Evolutionary conservation across 1,140 invertebrate genomes (phyloP), one percentile per base, ranked within the genome.

Genomic region (Solen grandis): DNA sequence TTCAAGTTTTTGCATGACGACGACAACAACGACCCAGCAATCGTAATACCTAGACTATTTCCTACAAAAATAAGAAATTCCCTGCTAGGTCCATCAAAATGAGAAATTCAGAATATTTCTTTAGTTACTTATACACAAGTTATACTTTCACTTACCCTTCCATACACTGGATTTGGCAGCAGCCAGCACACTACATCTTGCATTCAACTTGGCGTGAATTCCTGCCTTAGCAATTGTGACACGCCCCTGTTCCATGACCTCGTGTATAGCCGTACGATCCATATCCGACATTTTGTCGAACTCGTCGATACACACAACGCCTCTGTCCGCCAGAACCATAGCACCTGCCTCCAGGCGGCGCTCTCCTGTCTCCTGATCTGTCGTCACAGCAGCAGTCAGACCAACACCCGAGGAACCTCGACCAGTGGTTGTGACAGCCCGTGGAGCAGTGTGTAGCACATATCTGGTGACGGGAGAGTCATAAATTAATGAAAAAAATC

Each of bases 231-330:
- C 96, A 84, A 99, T 99, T 5, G 98, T 99, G 1, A 99, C 98
- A 87, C 97, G 94, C 5, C 94, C 94, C 85, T 94, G 93, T 88
- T 94, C 93, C 93, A 94, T 94, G 2, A 99, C 98, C 94, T 99
- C 99, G 91, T 99, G 99, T 82, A 99, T 99, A 29, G 99, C 98
- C 19, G 99, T 99, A 87, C 99, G 94, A 93, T 99, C 99, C 72
- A 99, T 97, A 90, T 99, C 99, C n/a, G 97, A 98, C 99, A 99
- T 99, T 94, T 99, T 99, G 93, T 99, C 99, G 92, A 99, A 99
- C 93, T 99, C 99, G 92, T 99, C 99, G 91, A 99, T 99, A 90
- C 99, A 99, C 63, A 99, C 98, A 59, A 99, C 96, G 29, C 99
- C 99, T 68, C 98, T 94, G 93, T 99, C 99, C 0, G 98, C 99